Evolutionary conservation across 2,888 invertebrate genomes (phyloP).

Genomic region (Hydriomena furcata): DNA sequence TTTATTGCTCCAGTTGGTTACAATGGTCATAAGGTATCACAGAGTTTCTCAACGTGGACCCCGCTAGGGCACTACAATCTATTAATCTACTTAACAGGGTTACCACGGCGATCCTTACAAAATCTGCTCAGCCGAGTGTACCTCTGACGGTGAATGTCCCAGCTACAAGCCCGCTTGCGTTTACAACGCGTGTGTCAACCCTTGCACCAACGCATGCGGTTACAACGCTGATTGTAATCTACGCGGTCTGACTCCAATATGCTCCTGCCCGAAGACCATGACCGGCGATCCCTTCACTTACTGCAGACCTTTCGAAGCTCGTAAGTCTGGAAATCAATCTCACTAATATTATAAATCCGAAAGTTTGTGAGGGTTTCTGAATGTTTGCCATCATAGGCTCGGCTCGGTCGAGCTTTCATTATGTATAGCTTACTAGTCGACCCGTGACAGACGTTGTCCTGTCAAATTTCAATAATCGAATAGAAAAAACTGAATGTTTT

Average conservation of each 20-base stretch:
- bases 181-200: constrained; percentile 92
- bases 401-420: too few relatives aligned
- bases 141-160: constrained; percentile 91
- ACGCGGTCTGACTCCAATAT: constrained; percentile 91
- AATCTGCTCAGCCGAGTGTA: constrained; percentile 92
- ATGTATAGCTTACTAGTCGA: too few relatives aligned
- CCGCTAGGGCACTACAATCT: too few relatives aligned
- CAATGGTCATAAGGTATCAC: too few relatives aligned
- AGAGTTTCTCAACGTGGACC: too few relatives aligned
- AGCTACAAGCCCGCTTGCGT: constrained; percentile 90
- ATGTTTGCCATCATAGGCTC: too few relatives aligned
- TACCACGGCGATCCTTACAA: constrained; percentile 91
- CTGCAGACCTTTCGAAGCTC: constrained; percentile 91
- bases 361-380: too few relatives aligned
- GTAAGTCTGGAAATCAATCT: constrained; percentile 84
- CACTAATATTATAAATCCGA: too few relatives aligned
- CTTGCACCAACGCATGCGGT: constrained; percentile 92
- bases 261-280: constrained; percentile 93
- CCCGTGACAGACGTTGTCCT: too few relatives aligned
- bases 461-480: too few relatives aligned
- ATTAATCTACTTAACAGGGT: constrained; percentile 70
- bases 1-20: too few relatives aligned
- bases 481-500: too few relatives aligned
- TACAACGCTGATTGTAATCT: constrained; percentile 91
- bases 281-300: constrained; percentile 93